Evolutionary conservation across 2,797 vertebrate species (phyloP).

Genomic region (Cheirogaleus major): DNA sequence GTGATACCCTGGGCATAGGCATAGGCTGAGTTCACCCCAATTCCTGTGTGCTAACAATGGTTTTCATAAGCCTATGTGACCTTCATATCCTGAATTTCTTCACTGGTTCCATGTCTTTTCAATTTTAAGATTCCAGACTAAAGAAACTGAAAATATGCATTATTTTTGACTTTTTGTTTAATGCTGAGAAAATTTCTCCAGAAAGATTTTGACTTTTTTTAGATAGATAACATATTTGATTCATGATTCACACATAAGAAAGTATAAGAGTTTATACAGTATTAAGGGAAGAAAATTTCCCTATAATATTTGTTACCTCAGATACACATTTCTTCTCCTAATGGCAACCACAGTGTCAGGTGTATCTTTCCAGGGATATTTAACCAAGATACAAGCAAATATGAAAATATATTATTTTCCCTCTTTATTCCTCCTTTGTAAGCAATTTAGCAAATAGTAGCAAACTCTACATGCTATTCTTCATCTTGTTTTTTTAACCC

Average conservation of each 20-base stretch:
- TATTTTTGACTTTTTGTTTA: background rate
- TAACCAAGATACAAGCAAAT: background rate
- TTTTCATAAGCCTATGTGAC: background rate
- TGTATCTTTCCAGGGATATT: background rate
- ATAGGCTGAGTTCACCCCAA: background rate
- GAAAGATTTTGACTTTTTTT: background rate
- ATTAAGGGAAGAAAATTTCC: background rate
- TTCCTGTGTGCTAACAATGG: background rate
- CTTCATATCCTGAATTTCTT: background rate
- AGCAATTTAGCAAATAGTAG: background rate
- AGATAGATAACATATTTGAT: background rate
- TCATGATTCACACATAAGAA: background rate
- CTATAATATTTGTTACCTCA: background rate
- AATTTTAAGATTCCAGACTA: background rate
- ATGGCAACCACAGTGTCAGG: background rate
- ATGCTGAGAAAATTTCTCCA: background rate
- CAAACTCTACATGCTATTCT: background rate
- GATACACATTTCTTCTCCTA: background rate
- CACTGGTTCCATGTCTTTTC: background rate
- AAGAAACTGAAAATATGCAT: background rate
- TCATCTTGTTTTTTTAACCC: background rate
- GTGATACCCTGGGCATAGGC: background rate
- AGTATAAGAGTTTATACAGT: background rate
- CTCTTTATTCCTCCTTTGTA: background rate
- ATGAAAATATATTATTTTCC: background rate